Evolutionary conservation across 1,140 invertebrate genomes (phyloP), one percentile per base, ranked within the genome.

Genomic region (Apis laboriosa): DNA sequence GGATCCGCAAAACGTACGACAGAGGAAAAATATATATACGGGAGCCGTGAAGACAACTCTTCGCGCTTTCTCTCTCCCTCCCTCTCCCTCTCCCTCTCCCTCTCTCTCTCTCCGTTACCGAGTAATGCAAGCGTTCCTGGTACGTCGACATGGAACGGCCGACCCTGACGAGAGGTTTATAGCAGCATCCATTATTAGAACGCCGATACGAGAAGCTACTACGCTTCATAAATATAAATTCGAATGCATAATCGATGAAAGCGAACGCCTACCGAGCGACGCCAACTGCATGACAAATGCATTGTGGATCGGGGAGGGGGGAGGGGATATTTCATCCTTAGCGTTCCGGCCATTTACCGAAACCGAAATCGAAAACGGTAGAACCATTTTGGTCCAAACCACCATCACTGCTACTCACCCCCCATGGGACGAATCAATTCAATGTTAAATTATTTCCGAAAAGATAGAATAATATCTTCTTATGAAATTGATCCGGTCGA

Each of bases 221-320:
- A 85, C 83, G 87, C 89, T 89, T 92, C 90, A 92, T 92, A 93
- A 92, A 93, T 93, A 92, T 92, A 93, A 92, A 93, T 91, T 86
- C 86, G 91, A 92, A 88, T 93, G 92, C 88, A 93, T 93, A 92
- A 93, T 93, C 91, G 90, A 93, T 92, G 91, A 90, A 92, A 92
- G 90, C 89, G 84, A 90, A 85, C 90, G 89, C 80, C 86, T 84
- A 87, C 82, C 77, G 60, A 49, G 64, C 68, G 77, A 87, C 63
- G 68, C 67, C 82, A 87, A 78, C 86, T 84, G 86, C 85, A 80
- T 87, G 77, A 84, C 58, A 84, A 87, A 87, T 84, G 77, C 34
- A 68, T 71, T 64, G n/a, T 7, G 13, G 21, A 7, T 2, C 11
- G 4, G 12, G 12, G 21, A 15, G 43, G 5, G 11, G 1, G 19